Percentiles rank a stretch among this genome's conserved stretches.
Conservation (phyloP, 2,888 invertebrate species). For the Cosmopolites sordidus region DNA sequence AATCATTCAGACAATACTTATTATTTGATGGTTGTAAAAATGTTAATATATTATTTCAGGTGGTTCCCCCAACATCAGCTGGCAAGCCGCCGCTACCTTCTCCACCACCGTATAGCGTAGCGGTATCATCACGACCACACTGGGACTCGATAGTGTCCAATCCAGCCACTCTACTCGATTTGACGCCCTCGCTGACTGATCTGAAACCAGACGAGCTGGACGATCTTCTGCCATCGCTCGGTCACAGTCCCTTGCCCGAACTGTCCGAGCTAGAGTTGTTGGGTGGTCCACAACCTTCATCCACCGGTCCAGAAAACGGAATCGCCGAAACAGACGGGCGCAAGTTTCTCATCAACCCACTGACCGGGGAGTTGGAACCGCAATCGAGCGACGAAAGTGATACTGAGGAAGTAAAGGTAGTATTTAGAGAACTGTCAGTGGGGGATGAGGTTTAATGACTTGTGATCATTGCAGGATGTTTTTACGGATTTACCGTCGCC, state of each 20-base stretch:
- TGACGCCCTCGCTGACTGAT: constrained; percentile 47
- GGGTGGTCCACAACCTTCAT: constrained; percentile 21
- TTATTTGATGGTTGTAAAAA: too few species aligned
- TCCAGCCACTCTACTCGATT: constrained; percentile 39
- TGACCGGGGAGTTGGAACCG: constrained; percentile 81
- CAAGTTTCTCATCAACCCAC: constrained; percentile 84
- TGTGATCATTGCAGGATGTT: constrained; percentile 19
- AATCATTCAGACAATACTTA: too few species aligned
- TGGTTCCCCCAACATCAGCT: constrained; percentile 9
- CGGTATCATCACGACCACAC: constrained; percentile 34
- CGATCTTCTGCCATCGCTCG: constrained; percentile 59
- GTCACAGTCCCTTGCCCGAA: constrained; percentile 51
- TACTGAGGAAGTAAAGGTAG: constrained; percentile 22
- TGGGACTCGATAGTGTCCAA: constrained; percentile 35
- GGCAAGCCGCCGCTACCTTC: constrained; percentile 31
- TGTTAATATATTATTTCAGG: constrained; percentile 9
- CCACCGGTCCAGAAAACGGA: constrained; percentile 10
- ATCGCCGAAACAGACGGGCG: constrained; percentile 52
- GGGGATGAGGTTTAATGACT: constrained; percentile 12
- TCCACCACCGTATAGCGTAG: constrained; percentile 38
- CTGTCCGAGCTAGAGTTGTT: constrained; percentile 49
- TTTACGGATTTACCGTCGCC: constrained; percentile 40
- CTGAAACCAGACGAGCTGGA: constrained; percentile 56
- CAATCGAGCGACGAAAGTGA: constrained; percentile 61
- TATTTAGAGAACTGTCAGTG: background rate